Evolutionary conservation across 2,888 invertebrate genomes (phyloP).

Genomic region (Allacma fusca): DNA sequence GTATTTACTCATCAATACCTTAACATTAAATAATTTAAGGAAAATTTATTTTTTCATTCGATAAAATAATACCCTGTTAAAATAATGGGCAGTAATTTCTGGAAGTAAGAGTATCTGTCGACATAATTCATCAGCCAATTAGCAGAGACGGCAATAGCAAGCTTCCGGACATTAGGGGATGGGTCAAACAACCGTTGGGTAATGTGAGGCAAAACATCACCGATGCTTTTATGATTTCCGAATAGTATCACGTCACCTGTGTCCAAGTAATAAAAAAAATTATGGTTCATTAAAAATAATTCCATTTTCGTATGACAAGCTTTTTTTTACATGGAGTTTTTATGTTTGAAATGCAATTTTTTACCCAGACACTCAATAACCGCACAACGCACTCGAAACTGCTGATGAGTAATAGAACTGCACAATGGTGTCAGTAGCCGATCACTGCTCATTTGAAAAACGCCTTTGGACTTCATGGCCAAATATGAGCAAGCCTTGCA

Average conservation of each 20-base stretch:
- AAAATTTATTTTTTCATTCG: too few species aligned
- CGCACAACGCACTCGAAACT: conserved; percentile 79
- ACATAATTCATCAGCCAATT: conserved; percentile 78
- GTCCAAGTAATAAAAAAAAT: too few species aligned
- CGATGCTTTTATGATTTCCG: conserved; percentile 76
- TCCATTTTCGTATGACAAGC: too few species aligned
- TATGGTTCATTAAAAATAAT: too few species aligned
- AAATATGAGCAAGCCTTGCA: conserved; percentile 76
- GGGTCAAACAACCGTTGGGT: conserved; percentile 89
- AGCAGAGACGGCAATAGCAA: conserved; percentile 79
- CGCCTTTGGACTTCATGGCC: conserved; percentile 71
- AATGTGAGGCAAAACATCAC: conserved; percentile 78
- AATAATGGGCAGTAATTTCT: conserved; percentile 82
- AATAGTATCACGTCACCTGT: conserved; percentile 71
- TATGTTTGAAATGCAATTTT: background rate
- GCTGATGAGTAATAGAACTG: conserved; percentile 79
- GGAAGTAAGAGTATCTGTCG: conserved; percentile 90
- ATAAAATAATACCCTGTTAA: conserved; percentile 88
- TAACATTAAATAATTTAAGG: too few species aligned
- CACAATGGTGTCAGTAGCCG: conserved; percentile 77
- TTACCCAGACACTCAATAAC: conserved; percentile 69
- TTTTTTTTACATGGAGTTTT: too few species aligned
- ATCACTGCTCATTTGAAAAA: conserved; percentile 80
- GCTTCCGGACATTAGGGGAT: conserved; percentile 77
- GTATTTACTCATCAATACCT: too few species aligned